Evolutionary conservation across 2,888 invertebrate species (phyloP).

Genomic region (Phyllotreta striolata): DNA sequence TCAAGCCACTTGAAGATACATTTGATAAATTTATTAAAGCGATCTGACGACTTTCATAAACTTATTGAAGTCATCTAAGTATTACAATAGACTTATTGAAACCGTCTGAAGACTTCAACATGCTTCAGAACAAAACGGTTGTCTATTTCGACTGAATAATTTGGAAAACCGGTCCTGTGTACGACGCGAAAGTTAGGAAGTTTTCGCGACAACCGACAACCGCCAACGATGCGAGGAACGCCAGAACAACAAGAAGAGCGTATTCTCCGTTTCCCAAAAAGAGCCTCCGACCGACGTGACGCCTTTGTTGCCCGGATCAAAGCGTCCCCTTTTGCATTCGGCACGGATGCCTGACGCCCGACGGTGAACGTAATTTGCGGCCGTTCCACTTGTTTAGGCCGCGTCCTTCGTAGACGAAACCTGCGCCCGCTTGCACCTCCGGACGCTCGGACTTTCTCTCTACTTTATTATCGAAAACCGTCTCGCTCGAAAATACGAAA

Average conservation of each 20-base stretch:
- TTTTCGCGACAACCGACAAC: constrained; percentile 19
- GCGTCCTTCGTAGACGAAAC: neutral
- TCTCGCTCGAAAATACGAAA: too few species aligned
- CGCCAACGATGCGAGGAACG: constrained; percentile 16
- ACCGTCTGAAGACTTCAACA: too few species aligned
- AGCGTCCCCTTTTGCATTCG: constrained; percentile 15
- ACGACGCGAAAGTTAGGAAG: constrained; percentile 15
- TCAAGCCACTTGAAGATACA: too few species aligned
- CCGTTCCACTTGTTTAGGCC: constrained; percentile 5
- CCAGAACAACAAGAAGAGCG: constrained; percentile 6
- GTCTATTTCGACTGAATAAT: neutral
- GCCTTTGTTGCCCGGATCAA: constrained; percentile 10
- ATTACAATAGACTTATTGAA: too few species aligned
- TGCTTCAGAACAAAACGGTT: too few species aligned
- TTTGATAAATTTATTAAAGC: too few species aligned
- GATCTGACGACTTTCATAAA: too few species aligned
- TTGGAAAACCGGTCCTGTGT: constrained; percentile 1
- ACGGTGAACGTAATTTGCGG: constrained; percentile 9
- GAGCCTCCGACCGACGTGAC: constrained; percentile 7
- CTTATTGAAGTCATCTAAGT: too few species aligned
- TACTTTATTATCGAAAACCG: too few species aligned
- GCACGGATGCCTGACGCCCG: constrained; percentile 17
- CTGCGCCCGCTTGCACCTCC: neutral
- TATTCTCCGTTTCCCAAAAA: constrained; percentile 2
- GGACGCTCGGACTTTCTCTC: neutral